Evolutionary conservation across 2,797 vertebrate genomes (phyloP), one percentile per base, ranked within the genome.

Genomic region (Setipinna tenuifilis): DNA sequence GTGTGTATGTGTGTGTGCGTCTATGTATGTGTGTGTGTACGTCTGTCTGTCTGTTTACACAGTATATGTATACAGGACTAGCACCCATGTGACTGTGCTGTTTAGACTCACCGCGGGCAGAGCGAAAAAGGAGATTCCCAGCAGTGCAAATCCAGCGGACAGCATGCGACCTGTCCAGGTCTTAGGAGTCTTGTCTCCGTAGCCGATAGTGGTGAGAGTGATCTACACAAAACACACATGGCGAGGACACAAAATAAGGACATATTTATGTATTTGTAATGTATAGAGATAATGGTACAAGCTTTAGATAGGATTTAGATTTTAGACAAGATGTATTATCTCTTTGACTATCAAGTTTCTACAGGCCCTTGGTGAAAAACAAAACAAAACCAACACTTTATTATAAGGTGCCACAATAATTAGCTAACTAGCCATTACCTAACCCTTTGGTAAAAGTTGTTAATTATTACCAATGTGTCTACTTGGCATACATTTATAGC

Each of bases 61-160:
- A 68, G 65, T 10, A 41, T 41, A 41, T 41, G 2, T 41, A 41
- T 41, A 41, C 35, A 41, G 35, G 35, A 61, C 59, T 21, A 6
- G 61, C 61, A 62, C 61, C 0, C 21, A 62, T 23, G 21, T 62
- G 21, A 41, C 35, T 11, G 62, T 16, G 28, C 3, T 84, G 28
- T 6, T 84, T 80, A 90, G 93, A 95, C 96, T 97, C 91, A 99
- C 98, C 91, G 98, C 98, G 87, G 98, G 98, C 91, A 99, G 94
- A 82, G 98, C 98, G 89, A 99, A 99, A 93, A 99, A 99, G 88
- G 98, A 99, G 93, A 99, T 99, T 85, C 98, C 98, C 88, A 99
- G 96, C 17, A 99, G 95, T 61, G 98, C 98, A 78, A 99, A 99
- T 80, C 98, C 97, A 0, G 98, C 98, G 7, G 98, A 98, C 85